Base-by-base conservation (phyloP, 2,888 invertebrate genomes). In the Drosophila nr. fundita region DNA sequence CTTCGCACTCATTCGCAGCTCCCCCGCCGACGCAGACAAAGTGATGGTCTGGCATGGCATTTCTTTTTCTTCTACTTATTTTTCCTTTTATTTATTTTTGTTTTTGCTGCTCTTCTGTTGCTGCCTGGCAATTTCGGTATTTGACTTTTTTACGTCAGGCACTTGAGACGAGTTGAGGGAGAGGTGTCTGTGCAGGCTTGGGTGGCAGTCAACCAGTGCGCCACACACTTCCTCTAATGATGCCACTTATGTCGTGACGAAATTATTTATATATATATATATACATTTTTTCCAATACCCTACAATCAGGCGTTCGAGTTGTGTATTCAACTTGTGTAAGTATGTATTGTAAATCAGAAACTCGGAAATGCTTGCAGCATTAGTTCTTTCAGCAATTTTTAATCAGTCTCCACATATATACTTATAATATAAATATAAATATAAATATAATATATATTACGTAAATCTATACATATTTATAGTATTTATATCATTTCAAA, bases 191-290 rank as follows among this genome's bases (percentile, higher is more conserved):
- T 52, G 36, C 49, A 32, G 76, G 60, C 40, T 34, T 67, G 77
- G 65, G 67, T 71, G 68, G 61, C 74, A 85, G 78, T 73, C 77
- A 80, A 73, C 61, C 81, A 80, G 68, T 76, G 80, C 59, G 66
- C 74, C 75, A 78, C 82, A 89, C 80, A 83, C 80, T 88, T 77
- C 73, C 76, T 80, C 83, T 87, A 87, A 87, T 87, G 90, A 87
- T 90, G 87, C 82, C 87, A 90, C 90, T 90, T 90, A 88, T 90
- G 90, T 88, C 89, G 90, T 90, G 83, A 88, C 89, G 76, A 86
- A 88, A 90, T 85, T 88, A 87, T 90, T 85, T 87, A 73, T 82
- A 88, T 78, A 82, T 86, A 73, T 82, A 87, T 76, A 78, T 68
- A 57, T 50, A 53, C 60, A 79, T 57, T 77, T 67, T 74, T 68